These are phyloP conservation scores for Metallyticus violacea DNA, from an alignment of 2,888 invertebrate species.

Conservation along the genomic window DNA sequence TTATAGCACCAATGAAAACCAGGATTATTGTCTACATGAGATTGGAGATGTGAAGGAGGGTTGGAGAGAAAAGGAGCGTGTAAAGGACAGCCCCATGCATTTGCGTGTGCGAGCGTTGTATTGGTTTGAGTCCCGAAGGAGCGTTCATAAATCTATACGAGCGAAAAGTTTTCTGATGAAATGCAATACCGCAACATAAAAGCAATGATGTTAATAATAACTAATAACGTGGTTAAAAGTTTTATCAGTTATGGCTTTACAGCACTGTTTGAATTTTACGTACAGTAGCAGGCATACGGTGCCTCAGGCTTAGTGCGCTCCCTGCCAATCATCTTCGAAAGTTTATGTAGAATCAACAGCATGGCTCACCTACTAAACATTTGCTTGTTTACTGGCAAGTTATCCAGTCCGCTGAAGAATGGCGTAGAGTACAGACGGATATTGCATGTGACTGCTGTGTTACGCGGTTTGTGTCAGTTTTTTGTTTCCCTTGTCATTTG, in stretches of 20 bases:
- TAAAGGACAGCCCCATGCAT: too few species aligned
- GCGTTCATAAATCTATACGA: background rate
- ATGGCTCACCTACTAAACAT: too few species aligned
- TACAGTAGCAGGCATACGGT: background rate
- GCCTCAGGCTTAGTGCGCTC: background rate
- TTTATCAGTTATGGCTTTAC: conserved; percentile 17
- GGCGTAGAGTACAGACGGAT: too few species aligned
- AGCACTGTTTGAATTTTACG: background rate
- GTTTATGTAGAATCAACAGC: too few species aligned
- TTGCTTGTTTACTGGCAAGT: too few species aligned
- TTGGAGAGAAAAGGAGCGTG: too few species aligned
- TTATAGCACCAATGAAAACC: conserved; percentile 12
- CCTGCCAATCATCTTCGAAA: too few species aligned
- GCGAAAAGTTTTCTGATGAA: background rate
- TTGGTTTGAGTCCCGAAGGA: conserved; percentile 12
- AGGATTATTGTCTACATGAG: conserved; percentile 15
- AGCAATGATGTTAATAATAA: conserved; percentile 11
- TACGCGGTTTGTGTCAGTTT: too few species aligned
- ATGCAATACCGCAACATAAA: background rate
- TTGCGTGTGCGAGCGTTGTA: too few species aligned
- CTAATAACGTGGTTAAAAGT: conserved; percentile 14
- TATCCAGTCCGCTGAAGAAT: too few species aligned
- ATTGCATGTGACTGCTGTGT: too few species aligned
- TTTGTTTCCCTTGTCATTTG: too few species aligned
- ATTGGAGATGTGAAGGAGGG: background rate